These are phyloP conservation scores for Saxicola maurus DNA, from an alignment of 2,797 vertebrate genomes.

Conservation along the genomic window DNA sequence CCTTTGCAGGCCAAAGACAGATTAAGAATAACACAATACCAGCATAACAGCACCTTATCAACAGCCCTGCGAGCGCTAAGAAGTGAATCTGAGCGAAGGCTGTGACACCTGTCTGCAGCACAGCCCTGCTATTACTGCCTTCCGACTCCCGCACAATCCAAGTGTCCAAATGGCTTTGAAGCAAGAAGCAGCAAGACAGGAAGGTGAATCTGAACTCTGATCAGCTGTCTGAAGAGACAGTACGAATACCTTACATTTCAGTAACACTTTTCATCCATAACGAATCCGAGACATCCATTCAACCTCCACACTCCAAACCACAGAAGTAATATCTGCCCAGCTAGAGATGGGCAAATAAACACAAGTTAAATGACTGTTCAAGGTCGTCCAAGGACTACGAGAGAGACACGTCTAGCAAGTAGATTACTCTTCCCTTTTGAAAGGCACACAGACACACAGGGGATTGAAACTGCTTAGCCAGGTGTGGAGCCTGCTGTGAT, in stretches of 20 bases:
- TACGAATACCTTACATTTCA: background rate
- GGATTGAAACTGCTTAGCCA: slow-evolving; percentile 58
- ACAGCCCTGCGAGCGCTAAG: background rate
- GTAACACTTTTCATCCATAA: background rate
- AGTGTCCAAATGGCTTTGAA: slow-evolving; percentile 8
- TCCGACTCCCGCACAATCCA: background rate
- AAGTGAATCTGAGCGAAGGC: background rate
- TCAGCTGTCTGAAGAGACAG: background rate
- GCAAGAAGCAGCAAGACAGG: slow-evolving; percentile 15
- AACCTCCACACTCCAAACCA: slow-evolving; percentile 11
- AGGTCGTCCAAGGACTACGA: slow-evolving; percentile 25
- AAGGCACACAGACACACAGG: slow-evolving; percentile 12
- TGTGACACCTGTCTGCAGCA: background rate
- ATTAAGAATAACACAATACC: slow-evolving; percentile 25
- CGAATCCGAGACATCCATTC: background rate
- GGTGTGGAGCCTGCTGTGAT: slow-evolving; percentile 60
- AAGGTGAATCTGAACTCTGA: background rate
- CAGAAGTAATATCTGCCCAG: slow-evolving; percentile 32
- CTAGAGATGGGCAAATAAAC: slow-evolving; percentile 19
- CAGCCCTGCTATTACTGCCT: background rate
- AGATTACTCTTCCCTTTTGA: slow-evolving; percentile 43
- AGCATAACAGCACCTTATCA: slow-evolving; percentile 9
- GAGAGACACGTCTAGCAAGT: background rate
- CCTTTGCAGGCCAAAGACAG: slow-evolving; percentile 11
- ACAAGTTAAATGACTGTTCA: slow-evolving; percentile 49